Base-by-base conservation (phyloP, 2,113 vertebrate genomes). In the Vulpes ferrilata region DNA sequence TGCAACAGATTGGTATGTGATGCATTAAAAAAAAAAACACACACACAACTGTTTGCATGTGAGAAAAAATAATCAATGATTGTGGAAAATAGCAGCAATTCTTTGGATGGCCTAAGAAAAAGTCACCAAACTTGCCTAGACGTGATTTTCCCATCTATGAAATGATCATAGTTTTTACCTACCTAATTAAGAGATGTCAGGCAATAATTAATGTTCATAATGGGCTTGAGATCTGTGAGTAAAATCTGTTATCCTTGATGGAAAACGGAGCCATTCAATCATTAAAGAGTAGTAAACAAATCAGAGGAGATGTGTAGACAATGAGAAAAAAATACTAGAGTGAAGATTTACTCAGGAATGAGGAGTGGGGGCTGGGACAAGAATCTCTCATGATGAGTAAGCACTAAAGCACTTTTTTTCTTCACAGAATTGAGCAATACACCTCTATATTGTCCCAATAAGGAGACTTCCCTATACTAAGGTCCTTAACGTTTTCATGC, bases 171-270 rank as follows among this genome's bases (percentile, higher is more conserved):
- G 64, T 81, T 97, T 97, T 88, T 84, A 95, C 35, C 38, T 73
- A 55, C 74, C 84, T 95, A 87, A 92, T 97, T 98, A 98, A 96
- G 79, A 90, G 51, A 92, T 95, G 76, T 90, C 73, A 97, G 92
- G 22, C 83, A 95, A 96, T 97, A 96, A 98, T 97, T 98, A 97
- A 90, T 90, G 93, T 51, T 95, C 80, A 87, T 95, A 96, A 96
- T 96, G 86, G 79, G 91, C 74, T 92, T 95, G 48, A 94, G 88
- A 93, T 93, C 78, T 97, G 73, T 93, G 93, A 94, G 94, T 96
- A 96, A 97, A 95, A 81, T 94, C 90, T 96, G 76, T 84, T 95
- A 87, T 83, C 80, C 38, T 84, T 92, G 51, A 90, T 30, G 57
- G 22, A 93, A 97, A 96, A 84, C 38, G 95, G n/a, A 90, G 65